Conservation (phyloP, 1,140 invertebrate genomes). For the Bombyx mandarina region DNA sequence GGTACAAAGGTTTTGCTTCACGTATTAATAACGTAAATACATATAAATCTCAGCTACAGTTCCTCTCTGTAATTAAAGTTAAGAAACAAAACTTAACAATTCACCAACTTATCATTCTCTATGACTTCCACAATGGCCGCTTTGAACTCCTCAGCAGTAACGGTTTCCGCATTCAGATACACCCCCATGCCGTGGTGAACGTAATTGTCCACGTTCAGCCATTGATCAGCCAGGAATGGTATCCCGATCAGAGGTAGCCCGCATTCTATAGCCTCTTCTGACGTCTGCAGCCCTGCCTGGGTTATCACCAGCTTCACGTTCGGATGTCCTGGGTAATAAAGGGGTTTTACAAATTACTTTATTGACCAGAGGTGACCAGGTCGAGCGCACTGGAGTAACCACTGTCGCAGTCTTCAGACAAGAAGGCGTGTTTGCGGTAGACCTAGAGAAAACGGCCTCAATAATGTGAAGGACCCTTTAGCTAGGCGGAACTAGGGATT, state of each 20-base stretch:
- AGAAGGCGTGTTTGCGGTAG: too few relatives aligned
- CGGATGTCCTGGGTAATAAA: constrained; percentile 2
- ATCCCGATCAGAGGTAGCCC: constrained; percentile 2
- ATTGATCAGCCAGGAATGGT: constrained; percentile 2
- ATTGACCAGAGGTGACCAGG: too few relatives aligned
- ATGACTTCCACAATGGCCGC: background rate
- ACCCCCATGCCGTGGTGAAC: background rate
- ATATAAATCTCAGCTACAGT: too few relatives aligned
- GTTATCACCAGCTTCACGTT: background rate
- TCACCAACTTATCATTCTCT: constrained; percentile 1
- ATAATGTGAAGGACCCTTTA: too few relatives aligned
- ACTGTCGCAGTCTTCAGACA: too few relatives aligned
- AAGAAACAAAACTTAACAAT: background rate
- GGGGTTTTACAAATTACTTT: background rate
- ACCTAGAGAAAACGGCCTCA: too few relatives aligned
- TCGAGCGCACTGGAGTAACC: too few relatives aligned
- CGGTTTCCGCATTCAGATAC: background rate
- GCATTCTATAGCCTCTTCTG: background rate
- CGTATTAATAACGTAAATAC: too few relatives aligned
- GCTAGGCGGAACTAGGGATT: too few relatives aligned
- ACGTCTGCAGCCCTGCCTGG: constrained; percentile 3
- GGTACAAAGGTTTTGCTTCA: too few relatives aligned
- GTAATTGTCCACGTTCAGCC: constrained; percentile 5
- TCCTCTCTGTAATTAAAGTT: too few relatives aligned
- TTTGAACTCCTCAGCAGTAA: constrained; percentile 1